Conservation (phyloP, 2,888 invertebrate species). For the Acrocera orbiculus region DNA sequence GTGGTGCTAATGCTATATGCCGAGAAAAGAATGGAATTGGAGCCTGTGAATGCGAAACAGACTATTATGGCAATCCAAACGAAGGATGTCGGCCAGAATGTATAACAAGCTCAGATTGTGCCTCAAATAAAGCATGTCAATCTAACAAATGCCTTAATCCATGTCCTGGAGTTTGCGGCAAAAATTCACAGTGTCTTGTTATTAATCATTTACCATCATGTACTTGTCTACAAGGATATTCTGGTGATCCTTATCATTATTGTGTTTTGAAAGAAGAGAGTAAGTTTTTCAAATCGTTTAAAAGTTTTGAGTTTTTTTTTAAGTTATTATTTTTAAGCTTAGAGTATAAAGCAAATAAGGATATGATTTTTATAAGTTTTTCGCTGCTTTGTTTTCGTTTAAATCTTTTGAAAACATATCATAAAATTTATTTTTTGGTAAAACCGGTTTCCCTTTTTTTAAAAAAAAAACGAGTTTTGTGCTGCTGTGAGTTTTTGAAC, state of each 20-base stretch:
- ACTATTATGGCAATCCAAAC: slow-evolving; percentile 62
- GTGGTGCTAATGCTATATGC: slow-evolving; percentile 56
- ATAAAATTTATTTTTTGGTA: too few relatives aligned
- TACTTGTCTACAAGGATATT: slow-evolving; percentile 50
- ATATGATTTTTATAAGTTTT: too few relatives aligned
- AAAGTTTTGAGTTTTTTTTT: too few relatives aligned
- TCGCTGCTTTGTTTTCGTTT: too few relatives aligned
- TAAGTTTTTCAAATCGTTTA: too few relatives aligned
- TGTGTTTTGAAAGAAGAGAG: too few relatives aligned
- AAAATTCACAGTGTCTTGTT: slow-evolving; percentile 55
- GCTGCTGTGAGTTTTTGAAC: too few relatives aligned
- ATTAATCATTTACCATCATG: slow-evolving; percentile 53
- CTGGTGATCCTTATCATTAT: slow-evolving; percentile 53
- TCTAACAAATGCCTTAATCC: slow-evolving; percentile 61
- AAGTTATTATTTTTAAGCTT: too few relatives aligned
- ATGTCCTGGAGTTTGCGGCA: slow-evolving; percentile 60
- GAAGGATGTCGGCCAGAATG: slow-evolving; percentile 61
- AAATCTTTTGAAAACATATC: too few relatives aligned
- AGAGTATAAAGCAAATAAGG: too few relatives aligned
- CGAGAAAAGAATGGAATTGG: slow-evolving; percentile 43
- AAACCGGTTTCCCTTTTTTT: too few relatives aligned
- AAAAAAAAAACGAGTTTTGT: too few relatives aligned
- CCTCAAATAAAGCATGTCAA: slow-evolving; percentile 50
- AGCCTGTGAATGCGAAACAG: slow-evolving; percentile 51
- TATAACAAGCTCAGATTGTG: slow-evolving; percentile 52